A percentile compares a stretch with the other conserved stretches of the same genome.
Conservation (phyloP, 2,797 vertebrate genomes). For the Neosilurus hyrtlii region DNA sequence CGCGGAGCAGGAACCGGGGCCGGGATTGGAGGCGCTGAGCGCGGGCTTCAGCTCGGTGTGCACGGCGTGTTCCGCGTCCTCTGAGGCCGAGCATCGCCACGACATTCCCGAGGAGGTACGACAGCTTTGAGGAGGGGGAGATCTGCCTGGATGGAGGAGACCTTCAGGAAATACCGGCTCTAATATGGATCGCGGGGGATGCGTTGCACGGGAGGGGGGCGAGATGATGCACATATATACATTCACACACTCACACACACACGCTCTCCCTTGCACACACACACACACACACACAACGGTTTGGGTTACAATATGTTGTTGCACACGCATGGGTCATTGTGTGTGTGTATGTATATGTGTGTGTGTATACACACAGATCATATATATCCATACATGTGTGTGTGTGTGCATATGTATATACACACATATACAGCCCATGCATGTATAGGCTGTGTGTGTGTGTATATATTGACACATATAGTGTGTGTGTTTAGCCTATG, state of each 20-base stretch:
- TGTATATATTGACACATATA: background rate
- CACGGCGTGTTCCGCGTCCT: slow-evolving; percentile 59
- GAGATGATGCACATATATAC: slow-evolving; percentile 52
- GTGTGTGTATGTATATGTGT: background rate
- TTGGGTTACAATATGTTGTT: background rate
- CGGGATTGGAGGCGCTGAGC: slow-evolving; percentile 58
- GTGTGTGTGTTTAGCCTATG: background rate
- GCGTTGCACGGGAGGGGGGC: slow-evolving; percentile 59
- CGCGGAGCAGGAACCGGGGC: slow-evolving; percentile 68
- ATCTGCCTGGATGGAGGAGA: slow-evolving; percentile 63
- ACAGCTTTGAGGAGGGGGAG: slow-evolving; percentile 54
- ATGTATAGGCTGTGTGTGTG: too few relatives aligned
- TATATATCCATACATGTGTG: background rate
- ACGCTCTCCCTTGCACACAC: background rate
- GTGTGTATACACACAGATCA: too few relatives aligned
- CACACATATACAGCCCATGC: too few relatives aligned
- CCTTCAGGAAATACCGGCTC: slow-evolving; percentile 74
- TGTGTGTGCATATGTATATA: background rate
- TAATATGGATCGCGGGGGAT: slow-evolving; percentile 61
- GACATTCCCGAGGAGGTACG: slow-evolving; percentile 79
- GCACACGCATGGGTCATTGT: background rate
- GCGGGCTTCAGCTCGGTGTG: slow-evolving; percentile 27
- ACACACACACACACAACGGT: background rate
- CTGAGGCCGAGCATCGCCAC: slow-evolving; percentile 72
- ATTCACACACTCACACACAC: slow-evolving; percentile 1